Evolutionary conservation across 2,797 vertebrate species (phyloP), one percentile per base, ranked within the genome.

Genomic region (Muraenolepis orangiensis): DNA sequence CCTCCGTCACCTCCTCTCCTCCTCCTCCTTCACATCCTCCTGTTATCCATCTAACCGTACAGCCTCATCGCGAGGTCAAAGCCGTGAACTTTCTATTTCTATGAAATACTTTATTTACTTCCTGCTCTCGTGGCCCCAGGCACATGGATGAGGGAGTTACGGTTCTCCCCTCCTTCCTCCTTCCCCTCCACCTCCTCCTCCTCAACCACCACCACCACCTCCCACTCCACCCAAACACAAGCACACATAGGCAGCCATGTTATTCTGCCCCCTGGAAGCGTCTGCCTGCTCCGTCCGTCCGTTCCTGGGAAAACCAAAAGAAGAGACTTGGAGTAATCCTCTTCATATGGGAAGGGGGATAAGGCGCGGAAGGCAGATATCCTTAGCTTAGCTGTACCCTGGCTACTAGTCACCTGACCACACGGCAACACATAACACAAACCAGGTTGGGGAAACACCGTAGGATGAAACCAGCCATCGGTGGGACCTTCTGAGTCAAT

Each of bases 21-120:
- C 16, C 16, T 51, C 42, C 42, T 51, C 74, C 82, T 70, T 86
- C 81, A 79, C 79, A 82, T 85, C 80, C 76, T 86, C 74, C 77
- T 83, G 80, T 77, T 81, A 32, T 75, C 74, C 77, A 70, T 86
- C 76, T 79, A 71, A 71, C 84, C 87, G 87, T 87, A 85, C 81
- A 85, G 77, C 76, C 87, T 88, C 82, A 81, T 76, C 75, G 74
- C 72, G 71, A 71, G 72, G 69, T 79, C 78, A 42, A 66, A 79
- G 77, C 70, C 75, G 74, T 87, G 83, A 90, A 87, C 85, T 86
- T 78, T 72, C 84, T 83, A 76, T 86, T 85, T 84, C 86, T 83
- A 84, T 85, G 85, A 91, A 89, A 81, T 78, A 82, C 82, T 90
- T 86, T 82, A 76, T 87, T 91, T 77, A 82, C 91, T 91, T 92